These are phyloP conservation scores for Cygnus atratus DNA, from an alignment of 2,113 vertebrate genomes.

Conservation along the genomic window DNA sequence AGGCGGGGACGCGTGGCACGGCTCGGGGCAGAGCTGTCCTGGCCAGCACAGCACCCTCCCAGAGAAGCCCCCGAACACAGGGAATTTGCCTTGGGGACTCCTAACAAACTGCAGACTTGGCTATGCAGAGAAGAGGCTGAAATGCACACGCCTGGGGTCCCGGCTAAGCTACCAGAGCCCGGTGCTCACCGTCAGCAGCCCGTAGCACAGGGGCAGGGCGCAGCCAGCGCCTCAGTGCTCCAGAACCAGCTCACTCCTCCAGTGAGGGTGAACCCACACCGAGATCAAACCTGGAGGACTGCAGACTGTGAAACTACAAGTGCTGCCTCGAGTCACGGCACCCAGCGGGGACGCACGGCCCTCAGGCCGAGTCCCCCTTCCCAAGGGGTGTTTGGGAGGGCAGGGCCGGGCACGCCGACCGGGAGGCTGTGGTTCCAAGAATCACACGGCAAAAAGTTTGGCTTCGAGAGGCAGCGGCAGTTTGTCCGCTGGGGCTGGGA, in stretches of 20 bases:
- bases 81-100: background rate
- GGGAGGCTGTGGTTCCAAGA: background rate
- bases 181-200: background rate
- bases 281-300: background rate
- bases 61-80: background rate
- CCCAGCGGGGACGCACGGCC: background rate
- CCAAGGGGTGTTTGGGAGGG: background rate
- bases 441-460: background rate
- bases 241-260: background rate
- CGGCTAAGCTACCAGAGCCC: background rate
- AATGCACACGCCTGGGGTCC: background rate
- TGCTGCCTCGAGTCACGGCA: background rate
- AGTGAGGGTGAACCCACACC: background rate
- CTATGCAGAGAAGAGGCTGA: background rate
- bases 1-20: background rate
- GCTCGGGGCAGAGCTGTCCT: background rate
- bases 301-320: background rate
- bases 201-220: fast-evolving
- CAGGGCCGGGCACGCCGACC: background rate
- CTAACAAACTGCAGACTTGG: background rate
- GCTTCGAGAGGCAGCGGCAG: background rate
- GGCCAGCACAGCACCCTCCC: background rate
- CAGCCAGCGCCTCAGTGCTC: background rate
- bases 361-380: background rate
- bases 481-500: background rate